These are phyloP conservation scores for Caradrina clavipalpis DNA, from an alignment of 2,888 invertebrate species.

Conservation along the genomic window DNA sequence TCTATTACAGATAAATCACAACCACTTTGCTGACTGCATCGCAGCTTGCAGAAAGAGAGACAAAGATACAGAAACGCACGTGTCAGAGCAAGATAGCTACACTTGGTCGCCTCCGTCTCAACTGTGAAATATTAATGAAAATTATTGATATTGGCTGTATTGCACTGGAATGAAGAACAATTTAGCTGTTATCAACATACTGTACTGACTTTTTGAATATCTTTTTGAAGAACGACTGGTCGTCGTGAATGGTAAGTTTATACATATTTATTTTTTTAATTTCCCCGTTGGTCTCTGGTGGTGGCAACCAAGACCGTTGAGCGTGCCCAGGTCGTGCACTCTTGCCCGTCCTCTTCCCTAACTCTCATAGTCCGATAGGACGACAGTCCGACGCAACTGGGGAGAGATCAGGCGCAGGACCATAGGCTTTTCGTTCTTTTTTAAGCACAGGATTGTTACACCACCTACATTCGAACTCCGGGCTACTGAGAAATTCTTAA, in stretches of 20 bases:
- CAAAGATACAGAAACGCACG: slow-evolving; percentile 20
- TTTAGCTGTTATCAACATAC: slow-evolving; percentile 36
- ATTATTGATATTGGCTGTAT: slow-evolving; percentile 33
- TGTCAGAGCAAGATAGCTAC: slow-evolving; percentile 54
- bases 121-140: slow-evolving; percentile 64
- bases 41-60: slow-evolving; percentile 35
- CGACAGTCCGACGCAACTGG: too few species aligned
- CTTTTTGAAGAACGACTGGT: slow-evolving; percentile 54
- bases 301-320: too few species aligned
- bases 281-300: too few species aligned
- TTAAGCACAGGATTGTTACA: too few species aligned
- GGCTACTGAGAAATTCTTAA: too few species aligned
- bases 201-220: slow-evolving; percentile 55
- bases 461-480: too few species aligned
- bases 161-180: slow-evolving; percentile 64
- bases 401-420: too few species aligned
- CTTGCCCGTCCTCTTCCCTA: too few species aligned
- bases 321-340: too few species aligned
- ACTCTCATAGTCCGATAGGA: too few species aligned
- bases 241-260: slow-evolving; percentile 72
- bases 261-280: too few species aligned
- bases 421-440: too few species aligned
- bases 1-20: slow-evolving; percentile 54
- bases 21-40: neutral
- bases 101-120: slow-evolving; percentile 32